Percentiles rank a stretch among this genome's conserved stretches.
Evolutionary conservation across 2,113 vertebrate genomes (phyloP).

Genomic region (Crotalus viridis): DNA sequence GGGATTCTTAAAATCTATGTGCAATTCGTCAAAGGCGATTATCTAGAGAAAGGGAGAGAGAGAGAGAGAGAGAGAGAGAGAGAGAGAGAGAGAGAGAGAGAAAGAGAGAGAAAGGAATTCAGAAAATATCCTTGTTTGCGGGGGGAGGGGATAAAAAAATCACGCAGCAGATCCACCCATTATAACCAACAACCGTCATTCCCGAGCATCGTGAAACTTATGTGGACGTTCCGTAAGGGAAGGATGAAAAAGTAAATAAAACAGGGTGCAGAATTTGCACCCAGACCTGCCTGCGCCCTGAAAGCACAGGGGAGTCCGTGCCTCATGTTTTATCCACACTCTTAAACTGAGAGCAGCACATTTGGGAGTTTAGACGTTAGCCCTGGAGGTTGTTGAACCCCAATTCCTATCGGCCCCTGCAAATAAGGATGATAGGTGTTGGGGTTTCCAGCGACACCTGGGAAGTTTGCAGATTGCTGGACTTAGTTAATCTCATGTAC

Average conservation of each 20-base stretch:
- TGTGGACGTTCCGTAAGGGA: not conserved
- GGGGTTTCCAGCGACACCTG: not conserved
- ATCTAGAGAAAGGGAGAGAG: constrained; percentile 70
- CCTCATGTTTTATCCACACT: not conserved
- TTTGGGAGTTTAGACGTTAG: not conserved
- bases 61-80: no score
- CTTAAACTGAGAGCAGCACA: not conserved
- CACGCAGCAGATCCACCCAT: not conserved
- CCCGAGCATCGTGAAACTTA: not conserved
- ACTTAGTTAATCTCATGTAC: not conserved
- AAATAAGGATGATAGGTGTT: not conserved
- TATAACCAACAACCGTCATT: not conserved
- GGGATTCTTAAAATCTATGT: constrained; percentile 94
- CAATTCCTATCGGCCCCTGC: not conserved
- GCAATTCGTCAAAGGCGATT: constrained; percentile 92
- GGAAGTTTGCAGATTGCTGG: not conserved
- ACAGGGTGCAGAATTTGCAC: not conserved
- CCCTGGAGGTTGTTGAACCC: not conserved
- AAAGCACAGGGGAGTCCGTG: not conserved
- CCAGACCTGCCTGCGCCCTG: no score
- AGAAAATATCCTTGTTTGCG: not conserved
- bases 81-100: not conserved
- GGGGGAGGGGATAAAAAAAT: not conserved
- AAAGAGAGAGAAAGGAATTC: not conserved
- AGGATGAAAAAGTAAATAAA: not conserved